Conservation (phyloP, 2,113 vertebrate species). For the Lichenostomus cassidix region DNA sequence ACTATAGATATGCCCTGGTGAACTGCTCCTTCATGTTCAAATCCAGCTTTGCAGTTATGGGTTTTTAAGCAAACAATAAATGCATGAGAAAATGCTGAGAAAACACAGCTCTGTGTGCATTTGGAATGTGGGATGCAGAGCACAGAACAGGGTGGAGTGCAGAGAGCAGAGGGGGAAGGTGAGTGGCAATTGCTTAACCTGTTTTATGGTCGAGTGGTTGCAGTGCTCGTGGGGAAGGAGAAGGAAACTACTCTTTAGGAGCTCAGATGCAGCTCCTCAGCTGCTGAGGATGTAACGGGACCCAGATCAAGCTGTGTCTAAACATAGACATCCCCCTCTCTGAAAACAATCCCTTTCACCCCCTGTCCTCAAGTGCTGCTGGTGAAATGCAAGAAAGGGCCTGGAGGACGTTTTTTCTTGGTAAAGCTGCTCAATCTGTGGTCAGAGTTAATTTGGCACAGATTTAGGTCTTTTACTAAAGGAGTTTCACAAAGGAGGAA, state of each 20-base stretch:
- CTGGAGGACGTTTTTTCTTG: not conserved
- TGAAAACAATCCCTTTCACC: not conserved
- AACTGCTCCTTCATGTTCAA: not conserved
- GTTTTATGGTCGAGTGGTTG: not conserved
- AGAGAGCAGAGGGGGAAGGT: not conserved
- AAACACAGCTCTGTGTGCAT: fast-evolving
- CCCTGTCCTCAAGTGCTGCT: not conserved
- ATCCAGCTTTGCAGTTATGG: not conserved
- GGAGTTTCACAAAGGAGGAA: not conserved
- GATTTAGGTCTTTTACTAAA: not conserved
- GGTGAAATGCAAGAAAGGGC: not conserved
- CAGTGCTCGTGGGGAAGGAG: not conserved
- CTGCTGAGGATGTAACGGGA: not conserved
- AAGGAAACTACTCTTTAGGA: not conserved
- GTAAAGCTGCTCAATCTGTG: not conserved
- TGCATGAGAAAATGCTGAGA: not conserved
- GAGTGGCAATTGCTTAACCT: not conserved
- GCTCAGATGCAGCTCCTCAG: not conserved
- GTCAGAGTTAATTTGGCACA: not conserved
- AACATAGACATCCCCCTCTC: not conserved
- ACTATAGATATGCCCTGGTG: not conserved
- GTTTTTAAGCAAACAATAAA: not conserved
- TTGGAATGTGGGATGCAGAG: not conserved
- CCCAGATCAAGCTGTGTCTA: not conserved
- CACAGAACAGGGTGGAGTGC: not conserved